Percentiles rank a stretch among this genome's conserved stretches.
phyloP scores from a whole-genome alignment of 2,888 invertebrate species.

The Sinhomidia bicolor region DNA sequence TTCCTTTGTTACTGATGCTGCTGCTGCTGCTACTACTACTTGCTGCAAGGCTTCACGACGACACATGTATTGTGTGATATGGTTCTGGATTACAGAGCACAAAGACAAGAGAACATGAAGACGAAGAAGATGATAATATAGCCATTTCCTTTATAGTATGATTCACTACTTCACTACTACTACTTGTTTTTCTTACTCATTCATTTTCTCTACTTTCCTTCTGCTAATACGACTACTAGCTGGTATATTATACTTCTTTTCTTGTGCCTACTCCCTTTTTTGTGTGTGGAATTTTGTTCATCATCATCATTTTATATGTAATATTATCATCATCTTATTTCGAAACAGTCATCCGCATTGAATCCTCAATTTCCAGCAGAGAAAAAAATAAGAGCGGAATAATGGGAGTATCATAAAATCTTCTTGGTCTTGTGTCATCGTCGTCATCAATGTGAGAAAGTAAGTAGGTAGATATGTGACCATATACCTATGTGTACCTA shows the following conservation, averaged over 20 bases:
- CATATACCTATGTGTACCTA: no score
- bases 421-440: background rate
- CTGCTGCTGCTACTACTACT: background rate
- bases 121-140: background rate
- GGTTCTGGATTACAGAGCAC: constrained; percentile 9
- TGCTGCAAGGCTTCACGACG: background rate
- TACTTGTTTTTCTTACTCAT: background rate
- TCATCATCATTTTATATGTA: constrained; percentile 14
- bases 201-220: constrained; percentile 15
- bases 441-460: background rate
- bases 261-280: background rate
- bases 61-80: constrained; percentile 29
- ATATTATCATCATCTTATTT: constrained; percentile 20
- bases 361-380: constrained; percentile 42
- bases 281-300: constrained; percentile 24
- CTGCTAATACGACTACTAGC: background rate
- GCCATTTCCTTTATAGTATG: background rate
- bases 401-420: constrained; percentile 2
- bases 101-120: background rate
- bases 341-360: constrained; percentile 23
- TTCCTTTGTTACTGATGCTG: no score
- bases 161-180: constrained; percentile 10
- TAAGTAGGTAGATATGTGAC: no score
- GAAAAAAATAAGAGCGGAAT: background rate
- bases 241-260: background rate